Evolutionary conservation across 2,797 vertebrate genomes (phyloP).

Genomic region (Propithecus deckenii): DNA sequence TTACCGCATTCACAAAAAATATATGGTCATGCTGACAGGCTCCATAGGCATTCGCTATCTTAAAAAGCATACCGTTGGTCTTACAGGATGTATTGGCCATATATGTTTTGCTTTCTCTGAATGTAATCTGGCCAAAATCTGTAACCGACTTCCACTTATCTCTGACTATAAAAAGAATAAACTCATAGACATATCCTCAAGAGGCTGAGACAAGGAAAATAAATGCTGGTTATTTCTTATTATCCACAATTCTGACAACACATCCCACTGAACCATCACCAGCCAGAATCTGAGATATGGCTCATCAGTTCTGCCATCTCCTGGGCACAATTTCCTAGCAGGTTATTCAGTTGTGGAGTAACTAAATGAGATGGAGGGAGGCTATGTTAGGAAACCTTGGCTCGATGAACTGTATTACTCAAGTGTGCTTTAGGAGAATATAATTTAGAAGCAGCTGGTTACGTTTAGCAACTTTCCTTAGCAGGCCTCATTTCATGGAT

Average conservation of each 20-base stretch:
- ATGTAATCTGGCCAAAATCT: not conserved
- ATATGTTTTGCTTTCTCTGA: not conserved
- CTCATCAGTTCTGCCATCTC: conserved; percentile 12
- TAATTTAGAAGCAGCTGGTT: conserved; percentile 24
- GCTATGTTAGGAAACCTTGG: conserved; percentile 13
- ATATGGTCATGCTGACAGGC: not conserved
- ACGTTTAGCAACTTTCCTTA: conserved; percentile 14
- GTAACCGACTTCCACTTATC: not conserved
- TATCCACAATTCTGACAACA: conserved; percentile 23
- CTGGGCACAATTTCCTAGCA: conserved; percentile 22
- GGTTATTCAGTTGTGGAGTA: conserved; percentile 45
- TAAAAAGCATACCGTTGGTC: not conserved
- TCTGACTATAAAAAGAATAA: conserved; percentile 17
- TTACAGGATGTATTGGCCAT: not conserved
- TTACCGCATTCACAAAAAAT: not conserved
- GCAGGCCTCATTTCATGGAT: not conserved
- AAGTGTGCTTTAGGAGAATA: not conserved
- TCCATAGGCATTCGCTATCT: not conserved
- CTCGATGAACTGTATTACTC: not conserved
- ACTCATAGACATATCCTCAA: not conserved
- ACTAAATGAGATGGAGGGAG: conserved; percentile 59
- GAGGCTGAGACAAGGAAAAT: not conserved
- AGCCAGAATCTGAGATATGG: conserved; percentile 29
- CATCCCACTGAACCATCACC: not conserved
- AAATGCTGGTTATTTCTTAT: conserved; percentile 43